A percentile compares a stretch with the other conserved stretches of the same genome.
Conservation (phyloP, 1,140 invertebrate species). For the Eumaeus atala region DNA sequence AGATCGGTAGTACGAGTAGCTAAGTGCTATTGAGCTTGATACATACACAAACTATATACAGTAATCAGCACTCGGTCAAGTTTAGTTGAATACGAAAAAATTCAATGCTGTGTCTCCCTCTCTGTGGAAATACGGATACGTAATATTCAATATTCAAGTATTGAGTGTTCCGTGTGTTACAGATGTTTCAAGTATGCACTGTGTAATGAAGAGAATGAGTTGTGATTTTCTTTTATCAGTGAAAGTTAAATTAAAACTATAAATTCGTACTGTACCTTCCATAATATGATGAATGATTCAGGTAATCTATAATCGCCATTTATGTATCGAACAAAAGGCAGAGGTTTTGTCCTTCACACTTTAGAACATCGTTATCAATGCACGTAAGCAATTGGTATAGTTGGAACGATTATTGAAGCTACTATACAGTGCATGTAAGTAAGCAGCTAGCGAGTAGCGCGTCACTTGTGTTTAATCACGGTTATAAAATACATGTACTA, state of each 20-base stretch:
- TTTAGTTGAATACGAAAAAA: no score
- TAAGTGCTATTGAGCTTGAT: no score
- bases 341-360: slow-evolving; percentile 65
- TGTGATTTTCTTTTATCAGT: not conserved
- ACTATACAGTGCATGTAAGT: slow-evolving; percentile 66
- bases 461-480: slow-evolving; percentile 26
- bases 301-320: slow-evolving; percentile 37
- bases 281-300: slow-evolving; percentile 38
- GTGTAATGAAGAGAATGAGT: no score
- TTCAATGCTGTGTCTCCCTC: no score
- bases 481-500: slow-evolving; percentile 35
- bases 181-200: no score
- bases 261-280: slow-evolving; percentile 21
- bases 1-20: no score
- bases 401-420: slow-evolving; percentile 64
- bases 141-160: no score
- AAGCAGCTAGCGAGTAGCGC: slow-evolving; percentile 30
- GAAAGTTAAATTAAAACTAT: not conserved
- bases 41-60: no score
- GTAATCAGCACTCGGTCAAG: no score
- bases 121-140: no score
- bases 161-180: no score
- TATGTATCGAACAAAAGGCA: slow-evolving; percentile 55
- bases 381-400: slow-evolving; percentile 47
- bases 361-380: slow-evolving; percentile 65